Conservation (phyloP, 1,140 invertebrate species). For the Danaus melanippus region DNA sequence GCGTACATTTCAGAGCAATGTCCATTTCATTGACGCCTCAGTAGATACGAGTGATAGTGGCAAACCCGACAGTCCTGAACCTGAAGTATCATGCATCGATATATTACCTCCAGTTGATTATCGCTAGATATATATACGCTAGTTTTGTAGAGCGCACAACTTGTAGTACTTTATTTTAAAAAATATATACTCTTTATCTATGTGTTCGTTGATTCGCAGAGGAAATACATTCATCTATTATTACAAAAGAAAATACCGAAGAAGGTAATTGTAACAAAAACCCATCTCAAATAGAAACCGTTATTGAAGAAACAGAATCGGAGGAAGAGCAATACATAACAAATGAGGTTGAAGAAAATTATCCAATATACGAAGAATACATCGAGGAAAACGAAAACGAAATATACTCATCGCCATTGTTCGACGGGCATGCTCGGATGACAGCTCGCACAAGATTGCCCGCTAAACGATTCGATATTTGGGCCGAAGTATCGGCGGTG, state of each 20-base stretch:
- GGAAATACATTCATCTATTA: conserved; percentile 31
- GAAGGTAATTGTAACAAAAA: conserved; percentile 36
- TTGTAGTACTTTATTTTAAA: conserved; percentile 18
- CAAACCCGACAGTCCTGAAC: conserved; percentile 59
- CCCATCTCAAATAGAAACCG: conserved; percentile 14
- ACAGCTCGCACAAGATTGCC: conserved; percentile 46
- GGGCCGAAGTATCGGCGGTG: conserved; percentile 59
- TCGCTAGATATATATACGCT: conserved; percentile 43
- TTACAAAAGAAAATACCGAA: conserved; percentile 25
- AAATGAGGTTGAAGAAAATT: conserved; percentile 51
- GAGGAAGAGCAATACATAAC: conserved; percentile 40
- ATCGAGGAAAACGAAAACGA: conserved; percentile 40
- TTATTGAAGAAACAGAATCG: conserved; percentile 28
- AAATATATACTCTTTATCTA: conserved; percentile 19
- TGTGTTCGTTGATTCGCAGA: conserved; percentile 52
- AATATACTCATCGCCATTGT: conserved; percentile 49
- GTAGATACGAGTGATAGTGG: conserved; percentile 63
- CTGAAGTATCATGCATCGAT: conserved; percentile 50
- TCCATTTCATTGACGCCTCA: conserved; percentile 47
- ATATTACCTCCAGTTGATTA: conserved; percentile 59
- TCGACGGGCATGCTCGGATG: conserved; percentile 52
- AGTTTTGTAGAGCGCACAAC: conserved; percentile 32
- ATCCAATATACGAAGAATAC: conserved; percentile 53
- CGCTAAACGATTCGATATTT: conserved; percentile 61
- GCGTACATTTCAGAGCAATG: conserved; percentile 31